Evolutionary conservation across 1,140 invertebrate species (phyloP).

Genomic region (Bombus sylvicola): DNA sequence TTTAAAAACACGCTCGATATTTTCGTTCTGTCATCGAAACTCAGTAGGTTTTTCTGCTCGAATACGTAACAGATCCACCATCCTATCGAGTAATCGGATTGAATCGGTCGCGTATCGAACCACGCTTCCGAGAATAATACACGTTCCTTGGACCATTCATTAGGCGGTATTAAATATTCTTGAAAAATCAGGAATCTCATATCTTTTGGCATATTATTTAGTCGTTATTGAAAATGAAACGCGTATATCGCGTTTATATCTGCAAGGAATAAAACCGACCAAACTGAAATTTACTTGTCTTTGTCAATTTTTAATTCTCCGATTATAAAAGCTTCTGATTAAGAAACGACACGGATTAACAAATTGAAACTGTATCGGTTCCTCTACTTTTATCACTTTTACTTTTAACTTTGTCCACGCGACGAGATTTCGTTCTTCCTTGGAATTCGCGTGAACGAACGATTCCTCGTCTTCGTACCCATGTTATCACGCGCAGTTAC

Average conservation of each 20-base stretch:
- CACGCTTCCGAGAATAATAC: background rate
- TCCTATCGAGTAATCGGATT: background rate
- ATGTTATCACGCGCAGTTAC: slow-evolving; percentile 4
- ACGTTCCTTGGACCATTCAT: background rate
- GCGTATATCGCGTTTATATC: background rate
- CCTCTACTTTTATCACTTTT: no score
- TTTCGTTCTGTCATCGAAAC: background rate
- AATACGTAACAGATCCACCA: background rate
- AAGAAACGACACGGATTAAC: background rate
- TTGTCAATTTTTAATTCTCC: background rate
- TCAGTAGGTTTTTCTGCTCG: background rate
- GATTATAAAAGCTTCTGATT: no score
- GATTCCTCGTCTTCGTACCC: background rate
- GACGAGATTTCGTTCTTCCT: background rate
- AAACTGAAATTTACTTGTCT: background rate
- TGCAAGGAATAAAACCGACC: background rate
- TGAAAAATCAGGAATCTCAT: background rate
- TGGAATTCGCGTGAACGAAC: background rate
- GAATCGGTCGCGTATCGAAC: background rate
- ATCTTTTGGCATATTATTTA: no score
- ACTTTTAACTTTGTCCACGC: no score
- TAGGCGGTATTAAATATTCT: background rate
- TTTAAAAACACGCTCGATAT: background rate
- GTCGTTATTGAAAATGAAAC: background rate
- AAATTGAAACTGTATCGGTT: background rate